Conservation (phyloP, 2,113 vertebrate species). For the Maccullochella peelii region DNA sequence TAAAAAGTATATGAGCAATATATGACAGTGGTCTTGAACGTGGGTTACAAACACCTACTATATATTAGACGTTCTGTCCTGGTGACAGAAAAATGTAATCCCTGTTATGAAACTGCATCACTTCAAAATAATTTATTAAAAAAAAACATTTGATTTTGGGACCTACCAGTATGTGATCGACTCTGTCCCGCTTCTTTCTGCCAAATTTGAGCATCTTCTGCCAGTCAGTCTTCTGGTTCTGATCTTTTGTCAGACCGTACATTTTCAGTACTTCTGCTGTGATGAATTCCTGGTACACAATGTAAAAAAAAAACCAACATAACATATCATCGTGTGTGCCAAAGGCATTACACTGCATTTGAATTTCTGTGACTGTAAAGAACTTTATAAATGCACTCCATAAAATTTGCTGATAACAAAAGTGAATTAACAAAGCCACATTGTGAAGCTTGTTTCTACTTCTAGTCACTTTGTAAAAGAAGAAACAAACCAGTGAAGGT, state of each 20-base stretch:
- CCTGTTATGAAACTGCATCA: background rate
- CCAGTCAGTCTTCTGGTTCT: constrained; percentile 95
- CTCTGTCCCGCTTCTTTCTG: constrained; percentile 95
- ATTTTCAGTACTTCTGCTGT: constrained; percentile 91
- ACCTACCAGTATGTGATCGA: constrained; percentile 96
- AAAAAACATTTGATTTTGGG: background rate
- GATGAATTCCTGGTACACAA: constrained; percentile 87
- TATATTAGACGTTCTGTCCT: background rate
- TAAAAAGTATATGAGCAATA: background rate
- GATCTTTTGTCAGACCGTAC: constrained; percentile 90
- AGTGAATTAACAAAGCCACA: background rate
- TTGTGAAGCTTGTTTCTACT: background rate
- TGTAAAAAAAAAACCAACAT: constrained; percentile 27
- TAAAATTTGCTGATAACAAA: background rate
- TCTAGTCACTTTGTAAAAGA: background rate
- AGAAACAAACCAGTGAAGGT: background rate
- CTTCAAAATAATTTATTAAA: background rate
- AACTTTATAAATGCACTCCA: background rate
- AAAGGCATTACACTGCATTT: background rate
- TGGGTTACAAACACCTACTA: background rate
- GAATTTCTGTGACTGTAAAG: background rate
- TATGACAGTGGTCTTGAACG: background rate
- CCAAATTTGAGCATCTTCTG: constrained; percentile 99
- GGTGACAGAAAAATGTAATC: background rate
- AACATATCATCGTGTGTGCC: background rate